phyloP scores from a whole-genome alignment of 2,113 vertebrate genomes.

The Lasiurus cinereus region DNA sequence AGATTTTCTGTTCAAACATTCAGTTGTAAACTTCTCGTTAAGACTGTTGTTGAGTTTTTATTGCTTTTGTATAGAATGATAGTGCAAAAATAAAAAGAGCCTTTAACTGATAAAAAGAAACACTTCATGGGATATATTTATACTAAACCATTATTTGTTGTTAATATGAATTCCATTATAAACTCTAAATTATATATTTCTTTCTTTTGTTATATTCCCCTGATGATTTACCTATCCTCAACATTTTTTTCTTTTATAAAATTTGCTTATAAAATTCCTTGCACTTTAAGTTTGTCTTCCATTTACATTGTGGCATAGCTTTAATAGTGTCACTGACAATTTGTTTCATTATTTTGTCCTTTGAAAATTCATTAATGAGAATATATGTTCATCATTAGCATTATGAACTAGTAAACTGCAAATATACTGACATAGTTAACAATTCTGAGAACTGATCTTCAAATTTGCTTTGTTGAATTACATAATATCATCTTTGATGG shows the following conservation, averaged over 20 bases:
- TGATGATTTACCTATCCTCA: neutral
- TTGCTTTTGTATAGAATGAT: too few relatives aligned
- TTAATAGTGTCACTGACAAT: neutral
- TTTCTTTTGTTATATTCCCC: neutral
- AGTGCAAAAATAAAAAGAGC: too few relatives aligned
- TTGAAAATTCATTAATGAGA: slow-evolving; percentile 8
- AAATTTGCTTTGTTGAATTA: slow-evolving; percentile 19
- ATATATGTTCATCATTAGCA: neutral
- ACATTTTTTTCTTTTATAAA: neutral
- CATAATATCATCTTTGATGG: neutral
- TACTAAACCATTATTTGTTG: neutral
- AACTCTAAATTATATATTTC: neutral
- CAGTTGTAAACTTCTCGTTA: too few relatives aligned
- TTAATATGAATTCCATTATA: neutral
- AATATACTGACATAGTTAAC: neutral
- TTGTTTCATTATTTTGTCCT: neutral
- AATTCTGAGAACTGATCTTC: slow-evolving; percentile 31
- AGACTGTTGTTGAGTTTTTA: too few relatives aligned
- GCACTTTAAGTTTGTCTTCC: neutral
- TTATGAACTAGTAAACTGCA: neutral
- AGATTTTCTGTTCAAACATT: too few relatives aligned
- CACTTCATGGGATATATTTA: neutral
- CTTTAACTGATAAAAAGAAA: neutral
- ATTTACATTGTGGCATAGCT: neutral
- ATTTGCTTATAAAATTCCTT: slow-evolving; percentile 36